These are phyloP conservation scores for Pogonomyrmex californicus DNA, from an alignment of 1,140 invertebrate species.

Conservation along the genomic window DNA sequence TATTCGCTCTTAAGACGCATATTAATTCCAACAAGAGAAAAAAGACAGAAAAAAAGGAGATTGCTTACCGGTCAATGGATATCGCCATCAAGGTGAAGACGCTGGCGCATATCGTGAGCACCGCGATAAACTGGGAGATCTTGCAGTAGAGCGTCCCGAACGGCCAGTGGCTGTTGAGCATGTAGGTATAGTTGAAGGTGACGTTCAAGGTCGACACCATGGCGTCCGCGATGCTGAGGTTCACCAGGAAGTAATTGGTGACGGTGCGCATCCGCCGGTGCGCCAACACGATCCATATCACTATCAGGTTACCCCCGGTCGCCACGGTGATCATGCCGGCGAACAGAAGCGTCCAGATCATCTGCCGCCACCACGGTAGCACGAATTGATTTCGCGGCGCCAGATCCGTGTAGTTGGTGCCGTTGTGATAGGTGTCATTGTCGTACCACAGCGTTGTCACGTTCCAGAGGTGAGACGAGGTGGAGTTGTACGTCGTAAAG, in stretches of 20 bases:
- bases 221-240: conserved; percentile 96
- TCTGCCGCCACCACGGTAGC: conserved; percentile 94
- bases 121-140: conserved; percentile 96
- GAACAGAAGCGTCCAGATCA: conserved; percentile 95
- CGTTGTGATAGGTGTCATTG: conserved; percentile 76
- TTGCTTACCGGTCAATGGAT: conserved; percentile 96
- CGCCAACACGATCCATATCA: conserved; percentile 97
- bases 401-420: conserved; percentile 78
- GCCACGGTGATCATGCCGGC: conserved; percentile 96
- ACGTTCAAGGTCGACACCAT: conserved; percentile 97
- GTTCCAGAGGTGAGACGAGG: conserved; percentile 68
- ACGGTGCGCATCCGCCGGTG: conserved; percentile 97
- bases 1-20: background rate
- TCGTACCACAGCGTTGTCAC: conserved; percentile 61
- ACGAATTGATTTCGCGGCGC: conserved; percentile 88
- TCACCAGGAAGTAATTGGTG: conserved; percentile 98
- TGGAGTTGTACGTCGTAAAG: conserved; percentile 68
- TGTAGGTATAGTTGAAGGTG: conserved; percentile 97
- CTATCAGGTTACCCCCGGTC: conserved; percentile 97
- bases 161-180: conserved; percentile 97
- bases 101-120: conserved; percentile 96
- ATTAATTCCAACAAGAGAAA: background rate
- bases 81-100: conserved; percentile 99
- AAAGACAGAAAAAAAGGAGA: background rate
- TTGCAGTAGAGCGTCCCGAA: conserved; percentile 98